Evolutionary conservation across 2,113 vertebrate species (phyloP), one percentile per base, ranked within the genome.

Genomic region (Melanostigma gelatinosum): DNA sequence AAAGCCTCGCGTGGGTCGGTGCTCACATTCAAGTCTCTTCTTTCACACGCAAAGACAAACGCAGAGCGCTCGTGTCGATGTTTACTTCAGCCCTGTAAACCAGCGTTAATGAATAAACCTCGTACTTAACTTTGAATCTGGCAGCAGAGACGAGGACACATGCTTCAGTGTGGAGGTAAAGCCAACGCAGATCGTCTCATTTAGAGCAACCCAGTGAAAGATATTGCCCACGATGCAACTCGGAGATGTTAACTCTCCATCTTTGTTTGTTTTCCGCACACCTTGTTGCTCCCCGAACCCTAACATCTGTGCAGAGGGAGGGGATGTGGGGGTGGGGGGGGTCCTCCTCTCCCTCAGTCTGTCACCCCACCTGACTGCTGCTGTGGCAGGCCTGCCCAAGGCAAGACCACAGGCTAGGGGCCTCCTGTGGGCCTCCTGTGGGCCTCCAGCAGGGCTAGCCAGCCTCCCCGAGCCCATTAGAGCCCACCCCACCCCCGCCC

Each of bases 371-470:
- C 92, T 93, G 92, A 93, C 92, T 94, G 91, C 91, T 92, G 92
- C 88, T 89, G 85, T 86, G 90, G 92, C 90, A 94, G 95, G 89
- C 89, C 94, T 90, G 95, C 95, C 95, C 94, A 94, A 94, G 94
- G 95, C 95, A 94, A 93, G 94, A 93, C 95, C 95, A 94, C 93
- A 91, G 95, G 95, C 94, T 88, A 95, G 79, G 79, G 88, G 93
- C 89, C 94, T 95, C 94, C 85, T 87, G 92, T 92, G 79, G 88
- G 93, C 89, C 94, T 95, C 94, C 85, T 87, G 92, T 92, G 93
- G 93, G 91, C 91, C 92, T 87, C 79, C 86, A 89, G 84, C 87
- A 85, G 88, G 88, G 87, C 85, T 77, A 80, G 65, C 85, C 85
- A 84, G 79, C 87, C 89, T 93, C 93, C 91, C 91, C 50, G 38